phyloP scores from a whole-genome alignment of 1,140 invertebrate genomes.

The Macrobrachium rosenbergii region DNA sequence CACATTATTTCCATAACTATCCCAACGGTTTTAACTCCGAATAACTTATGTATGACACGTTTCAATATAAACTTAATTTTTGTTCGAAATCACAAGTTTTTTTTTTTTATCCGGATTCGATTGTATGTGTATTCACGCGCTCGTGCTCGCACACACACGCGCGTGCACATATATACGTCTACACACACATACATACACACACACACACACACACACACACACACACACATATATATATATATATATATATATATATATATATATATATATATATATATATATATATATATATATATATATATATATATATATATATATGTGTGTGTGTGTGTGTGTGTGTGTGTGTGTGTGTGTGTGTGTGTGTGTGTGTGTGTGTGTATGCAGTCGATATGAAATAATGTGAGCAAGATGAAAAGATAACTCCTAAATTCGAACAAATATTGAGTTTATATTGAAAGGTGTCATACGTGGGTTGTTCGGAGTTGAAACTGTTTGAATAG shows the following conservation, averaged over 20 bases:
- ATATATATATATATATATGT: slow-evolving; percentile 19
- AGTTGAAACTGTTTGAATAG: too few species aligned
- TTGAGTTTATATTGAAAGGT: neutral
- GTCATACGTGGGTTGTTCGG: too few species aligned
- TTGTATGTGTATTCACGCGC: too few species aligned
- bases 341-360: neutral
- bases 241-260: neutral
- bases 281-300: slow-evolving; percentile 16
- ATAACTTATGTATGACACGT: too few species aligned
- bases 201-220: neutral
- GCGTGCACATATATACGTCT: neutral
- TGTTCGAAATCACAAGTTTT: too few species aligned
- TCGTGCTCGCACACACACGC: neutral
- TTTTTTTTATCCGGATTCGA: too few species aligned
- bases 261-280: neutral
- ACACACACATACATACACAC: neutral
- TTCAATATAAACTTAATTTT: too few species aligned
- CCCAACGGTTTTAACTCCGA: too few species aligned
- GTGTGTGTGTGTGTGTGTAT: neutral
- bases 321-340: neutral
- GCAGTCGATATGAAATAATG: neutral
- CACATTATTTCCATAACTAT: too few species aligned
- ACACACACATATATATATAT: neutral
- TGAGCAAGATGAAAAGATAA: neutral
- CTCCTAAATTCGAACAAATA: neutral